These are phyloP conservation scores for Tiliqua scincoides DNA, from an alignment of 2,113 vertebrate genomes.

Conservation along the genomic window DNA sequence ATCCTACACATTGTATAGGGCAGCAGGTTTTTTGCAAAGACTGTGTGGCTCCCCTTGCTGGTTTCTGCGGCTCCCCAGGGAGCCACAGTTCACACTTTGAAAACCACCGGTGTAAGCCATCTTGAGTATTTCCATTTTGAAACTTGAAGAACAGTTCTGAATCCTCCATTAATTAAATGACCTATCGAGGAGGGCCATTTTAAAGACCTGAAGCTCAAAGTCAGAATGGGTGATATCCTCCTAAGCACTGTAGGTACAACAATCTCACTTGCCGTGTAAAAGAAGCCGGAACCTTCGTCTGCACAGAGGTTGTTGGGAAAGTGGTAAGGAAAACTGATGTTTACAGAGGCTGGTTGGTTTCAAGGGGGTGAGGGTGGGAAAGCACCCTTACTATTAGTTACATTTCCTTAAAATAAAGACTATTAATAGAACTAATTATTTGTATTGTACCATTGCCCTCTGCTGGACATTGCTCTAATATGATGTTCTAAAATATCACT, in stretches of 20 bases:
- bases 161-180: not conserved
- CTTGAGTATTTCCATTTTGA: not conserved
- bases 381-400: not conserved
- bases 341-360: not conserved
- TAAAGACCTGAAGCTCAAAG: slow-evolving; percentile 36
- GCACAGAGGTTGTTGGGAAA: not conserved
- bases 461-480: slow-evolving; percentile 2
- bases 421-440: not conserved
- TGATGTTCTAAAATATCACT: not conserved
- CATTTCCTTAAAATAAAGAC: not conserved
- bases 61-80: too few relatives aligned
- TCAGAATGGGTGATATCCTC: not conserved
- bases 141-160: not conserved
- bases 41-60: too few relatives aligned
- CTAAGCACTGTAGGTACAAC: slow-evolving; percentile 3
- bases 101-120: not conserved
- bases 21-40: too few relatives aligned
- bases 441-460: slow-evolving; percentile 22
- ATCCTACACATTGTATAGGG: too few relatives aligned
- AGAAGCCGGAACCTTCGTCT: slow-evolving; percentile 22
- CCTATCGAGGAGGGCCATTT: too few relatives aligned
- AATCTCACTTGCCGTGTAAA: not conserved
- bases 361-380: not conserved
- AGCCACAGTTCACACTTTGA: too few relatives aligned
- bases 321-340: not conserved